These are phyloP conservation scores for Antitype chi DNA, from an alignment of 2,888 invertebrate species.

Conservation along the genomic window DNA sequence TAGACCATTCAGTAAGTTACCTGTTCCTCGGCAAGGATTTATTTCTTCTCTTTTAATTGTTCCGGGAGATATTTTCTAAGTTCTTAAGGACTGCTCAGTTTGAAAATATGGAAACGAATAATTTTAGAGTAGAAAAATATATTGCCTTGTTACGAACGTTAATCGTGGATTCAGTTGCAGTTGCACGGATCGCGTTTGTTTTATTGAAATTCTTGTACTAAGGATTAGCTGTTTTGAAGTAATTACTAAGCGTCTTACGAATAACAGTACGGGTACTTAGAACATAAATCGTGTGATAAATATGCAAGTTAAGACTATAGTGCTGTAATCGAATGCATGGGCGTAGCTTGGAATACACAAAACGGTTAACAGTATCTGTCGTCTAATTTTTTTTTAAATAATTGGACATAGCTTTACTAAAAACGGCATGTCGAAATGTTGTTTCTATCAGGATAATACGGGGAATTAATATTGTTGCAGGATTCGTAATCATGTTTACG, in stretches of 20 bases:
- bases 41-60: conserved; percentile 58
- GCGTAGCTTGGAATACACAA: conserved; percentile 50
- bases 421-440: conserved; percentile 10
- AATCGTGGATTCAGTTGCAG: conserved; percentile 34
- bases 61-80: conserved; percentile 44
- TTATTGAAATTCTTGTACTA: conserved; percentile 34
- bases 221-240: conserved; percentile 34
- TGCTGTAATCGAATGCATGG: conserved; percentile 51
- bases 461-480: neutral
- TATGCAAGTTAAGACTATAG: conserved; percentile 46
- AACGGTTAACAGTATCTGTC: conserved; percentile 27
- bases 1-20: conserved; percentile 61
- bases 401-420: conserved; percentile 7
- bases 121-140: conserved; percentile 35
- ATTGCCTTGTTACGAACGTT: conserved; percentile 20
- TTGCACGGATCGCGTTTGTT: conserved; percentile 16
- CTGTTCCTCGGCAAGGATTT: conserved; percentile 51
- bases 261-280: conserved; percentile 22
- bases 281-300: conserved; percentile 53
- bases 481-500: neutral
- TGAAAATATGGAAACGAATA: conserved; percentile 42
- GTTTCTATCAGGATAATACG: conserved; percentile 4
- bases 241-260: conserved; percentile 41
- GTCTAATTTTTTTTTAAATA: conserved; percentile 23
- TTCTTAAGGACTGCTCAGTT: conserved; percentile 16